phyloP scores from a whole-genome alignment of 2,888 invertebrate genomes.

The Myopa tessellatipennis region DNA sequence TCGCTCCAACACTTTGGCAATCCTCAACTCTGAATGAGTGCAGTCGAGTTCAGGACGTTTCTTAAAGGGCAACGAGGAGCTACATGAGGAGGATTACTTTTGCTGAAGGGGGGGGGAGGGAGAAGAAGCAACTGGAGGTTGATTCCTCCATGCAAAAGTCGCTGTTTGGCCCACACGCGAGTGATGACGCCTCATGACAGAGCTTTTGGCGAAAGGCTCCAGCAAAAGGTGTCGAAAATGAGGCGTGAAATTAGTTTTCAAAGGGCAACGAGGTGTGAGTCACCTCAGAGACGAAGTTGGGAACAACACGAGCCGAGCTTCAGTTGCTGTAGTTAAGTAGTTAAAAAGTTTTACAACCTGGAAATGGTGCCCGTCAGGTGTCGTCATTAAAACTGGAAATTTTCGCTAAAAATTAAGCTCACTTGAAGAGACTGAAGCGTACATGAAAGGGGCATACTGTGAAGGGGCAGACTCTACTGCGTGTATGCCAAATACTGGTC shows the following conservation, averaged over 20 bases:
- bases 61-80: constrained; percentile 9
- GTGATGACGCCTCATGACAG: constrained; percentile 33
- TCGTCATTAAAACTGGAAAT: too few species aligned
- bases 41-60: constrained; percentile 39
- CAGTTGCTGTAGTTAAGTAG: background rate
- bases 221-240: constrained; percentile 33
- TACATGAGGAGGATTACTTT: background rate
- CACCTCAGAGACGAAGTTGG: constrained; percentile 3
- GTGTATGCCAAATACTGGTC: too few species aligned
- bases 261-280: constrained; percentile 26
- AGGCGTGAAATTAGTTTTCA: constrained; percentile 41
- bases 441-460: too few species aligned
- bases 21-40: constrained; percentile 39
- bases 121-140: background rate
- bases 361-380: too few species aligned
- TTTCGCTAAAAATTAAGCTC: too few species aligned
- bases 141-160: background rate
- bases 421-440: too few species aligned
- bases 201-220: constrained; percentile 4
- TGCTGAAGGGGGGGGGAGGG: background rate
- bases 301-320: background rate
- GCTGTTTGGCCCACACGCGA: constrained; percentile 31
- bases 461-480: too few species aligned
- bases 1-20: constrained; percentile 43
- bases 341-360: background rate